These are phyloP conservation scores for Cyclopterus lumpus DNA, from an alignment of 2,797 vertebrate genomes.

Conservation along the genomic window DNA sequence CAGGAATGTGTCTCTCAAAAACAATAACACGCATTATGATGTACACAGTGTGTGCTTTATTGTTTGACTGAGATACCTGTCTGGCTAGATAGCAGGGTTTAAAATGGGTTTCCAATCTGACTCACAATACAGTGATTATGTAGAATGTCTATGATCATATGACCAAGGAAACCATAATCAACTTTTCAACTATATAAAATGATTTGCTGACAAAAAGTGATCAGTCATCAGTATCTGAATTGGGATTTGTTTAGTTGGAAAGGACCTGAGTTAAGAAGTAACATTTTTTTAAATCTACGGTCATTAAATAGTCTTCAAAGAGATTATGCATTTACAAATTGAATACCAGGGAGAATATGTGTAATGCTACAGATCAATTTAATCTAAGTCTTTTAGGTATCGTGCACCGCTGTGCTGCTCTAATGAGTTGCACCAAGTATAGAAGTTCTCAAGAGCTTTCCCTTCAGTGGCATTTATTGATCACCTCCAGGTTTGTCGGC, in stretches of 20 bases:
- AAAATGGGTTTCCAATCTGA: conserved; percentile 25
- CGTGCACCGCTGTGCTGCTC: too few species aligned
- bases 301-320: background rate
- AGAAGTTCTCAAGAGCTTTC: conserved; percentile 32
- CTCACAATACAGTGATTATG: conserved; percentile 32
- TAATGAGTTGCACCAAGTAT: conserved; percentile 2
- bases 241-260: background rate
- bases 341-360: background rate
- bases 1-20: conserved; percentile 25
- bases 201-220: conserved; percentile 28
- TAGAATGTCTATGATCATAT: conserved; percentile 18
- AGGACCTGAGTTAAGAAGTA: background rate
- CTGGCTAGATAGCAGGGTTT: conserved; percentile 24
- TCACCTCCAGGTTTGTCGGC: conserved; percentile 32
- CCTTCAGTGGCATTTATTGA: conserved; percentile 55
- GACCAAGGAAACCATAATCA: conserved; percentile 39
- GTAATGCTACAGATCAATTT: background rate
- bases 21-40: conserved; percentile 32
- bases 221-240: conserved; percentile 3
- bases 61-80: conserved; percentile 24
- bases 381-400: background rate
- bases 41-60: conserved; percentile 6
- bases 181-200: conserved; percentile 18
- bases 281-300: too few species aligned
- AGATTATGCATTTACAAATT: background rate